Conservation (phyloP, 2,888 invertebrate species). For the Elysia crispata region DNA sequence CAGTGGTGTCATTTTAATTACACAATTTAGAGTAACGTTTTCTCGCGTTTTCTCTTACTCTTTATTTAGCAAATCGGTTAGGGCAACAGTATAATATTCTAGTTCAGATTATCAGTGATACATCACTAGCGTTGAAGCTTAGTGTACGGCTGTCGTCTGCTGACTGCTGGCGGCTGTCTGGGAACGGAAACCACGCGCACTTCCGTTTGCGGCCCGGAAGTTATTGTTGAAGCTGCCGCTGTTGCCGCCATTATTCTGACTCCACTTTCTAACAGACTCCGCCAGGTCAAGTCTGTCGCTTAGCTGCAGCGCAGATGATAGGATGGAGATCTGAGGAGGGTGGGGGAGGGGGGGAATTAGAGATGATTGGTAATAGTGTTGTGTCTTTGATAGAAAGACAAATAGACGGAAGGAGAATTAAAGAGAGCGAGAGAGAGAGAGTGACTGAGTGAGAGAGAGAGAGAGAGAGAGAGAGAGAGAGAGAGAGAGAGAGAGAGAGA, state of each 20-base stretch:
- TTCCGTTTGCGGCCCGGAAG: too few species aligned
- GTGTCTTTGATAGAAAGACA: too few species aligned
- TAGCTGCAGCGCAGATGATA: conserved; percentile 60
- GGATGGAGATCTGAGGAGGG: conserved; percentile 58
- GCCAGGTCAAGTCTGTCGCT: conserved; percentile 65
- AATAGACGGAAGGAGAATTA: too few species aligned
- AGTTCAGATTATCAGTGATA: background rate
- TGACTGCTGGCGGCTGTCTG: background rate
- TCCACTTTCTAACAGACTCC: conserved; percentile 57
- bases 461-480: too few species aligned
- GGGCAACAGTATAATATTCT: too few species aligned
- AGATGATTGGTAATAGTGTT: too few species aligned
- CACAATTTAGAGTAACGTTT: too few species aligned
- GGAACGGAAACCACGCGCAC: too few species aligned
- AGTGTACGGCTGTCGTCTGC: conserved; percentile 30
- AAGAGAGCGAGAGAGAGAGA: background rate
- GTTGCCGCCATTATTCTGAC: conserved; percentile 54
- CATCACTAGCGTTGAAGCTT: background rate
- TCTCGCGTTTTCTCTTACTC: too few species aligned
- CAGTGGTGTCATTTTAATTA: too few species aligned
- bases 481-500: too few species aligned
- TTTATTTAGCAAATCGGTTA: too few species aligned
- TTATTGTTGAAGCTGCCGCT: conserved; percentile 20
- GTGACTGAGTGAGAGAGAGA: background rate
- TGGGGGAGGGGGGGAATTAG: background rate